Evolutionary conservation across 2,888 invertebrate species (phyloP), one percentile per base, ranked within the genome.

Genomic region (Oasisia sp.): DNA sequence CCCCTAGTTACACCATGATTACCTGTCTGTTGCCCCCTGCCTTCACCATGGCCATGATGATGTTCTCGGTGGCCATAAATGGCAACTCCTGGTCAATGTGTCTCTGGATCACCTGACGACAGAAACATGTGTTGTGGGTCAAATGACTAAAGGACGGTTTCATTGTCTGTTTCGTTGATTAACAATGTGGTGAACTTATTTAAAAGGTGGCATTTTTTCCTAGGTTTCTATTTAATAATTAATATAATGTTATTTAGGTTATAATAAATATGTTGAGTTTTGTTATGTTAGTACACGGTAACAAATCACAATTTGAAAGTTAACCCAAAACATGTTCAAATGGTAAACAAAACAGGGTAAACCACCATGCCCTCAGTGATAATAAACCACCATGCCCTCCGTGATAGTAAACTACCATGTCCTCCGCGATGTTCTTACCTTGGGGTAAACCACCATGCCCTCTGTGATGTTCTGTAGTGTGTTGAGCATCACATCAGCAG

Each of bases 41-140:
- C 96, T 99, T 99, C 0, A 99, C 99, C 98, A 99, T 98, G 4
- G 98, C 99, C 98, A 99, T 99, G 92, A 99, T 99, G 45, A 99
- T 97, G 96, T 99, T 99, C 96, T 99, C 99, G 0, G 99, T 98
- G 0, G 99, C 98, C 98, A 99, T 99, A 96, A 99, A 99, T 0
- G 99, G 99, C 93, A 99, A 96, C 96, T 99, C 99, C 95, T 98
- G 98, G 0, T 97, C 94, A 45, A 99, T 98, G 95, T 98, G 97
- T 12, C 98, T 97, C 92, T 98, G 98, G 93, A 99, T 98, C 0
- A 99, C 99, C 96, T 96, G 93, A 1, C 27, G 58, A 58, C 58
- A 58, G 4, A 58, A 27, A 58, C 27, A 27, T 58, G 11, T n/a
- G n/a, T n/a, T n/a, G n/a, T n/a, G n/a, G 58, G 58, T 19, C 14